phyloP scores from a whole-genome alignment of 2,797 vertebrate species.

The Martes flavigula region DNA sequence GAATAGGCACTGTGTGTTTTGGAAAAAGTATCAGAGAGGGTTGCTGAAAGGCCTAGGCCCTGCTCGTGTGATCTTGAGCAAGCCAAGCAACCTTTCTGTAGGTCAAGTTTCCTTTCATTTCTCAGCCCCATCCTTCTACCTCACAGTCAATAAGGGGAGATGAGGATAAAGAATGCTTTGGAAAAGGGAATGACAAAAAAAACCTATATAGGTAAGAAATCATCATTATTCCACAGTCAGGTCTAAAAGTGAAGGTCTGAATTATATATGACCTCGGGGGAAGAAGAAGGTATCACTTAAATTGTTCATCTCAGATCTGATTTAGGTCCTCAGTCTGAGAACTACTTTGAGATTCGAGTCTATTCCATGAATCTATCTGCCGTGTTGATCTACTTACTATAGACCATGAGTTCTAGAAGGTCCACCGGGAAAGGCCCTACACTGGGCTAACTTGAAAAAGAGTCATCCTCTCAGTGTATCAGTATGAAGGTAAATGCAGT shows the following conservation, averaged over 20 bases:
- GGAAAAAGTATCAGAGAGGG: neutral
- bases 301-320: neutral
- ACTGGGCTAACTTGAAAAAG: neutral
- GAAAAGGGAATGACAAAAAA: neutral
- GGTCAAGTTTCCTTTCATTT: neutral
- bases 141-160: neutral
- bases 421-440: neutral
- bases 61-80: neutral
- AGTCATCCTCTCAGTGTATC: neutral
- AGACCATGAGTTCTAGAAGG: neutral
- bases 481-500: neutral
- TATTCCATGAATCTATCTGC: neutral
- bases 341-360: neutral
- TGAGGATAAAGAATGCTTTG: neutral
- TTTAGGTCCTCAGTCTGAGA: neutral
- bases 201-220: neutral
- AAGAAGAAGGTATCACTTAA: neutral
- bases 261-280: neutral
- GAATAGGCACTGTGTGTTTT: neutral
- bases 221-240: neutral
- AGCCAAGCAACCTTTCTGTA: neutral
- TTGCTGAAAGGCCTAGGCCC: neutral
- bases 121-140: neutral
- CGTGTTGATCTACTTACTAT: neutral
- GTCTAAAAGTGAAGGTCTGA: neutral